Evolutionary conservation across 2,797 vertebrate species (phyloP).

Genomic region (Neosalanx taihuensis): DNA sequence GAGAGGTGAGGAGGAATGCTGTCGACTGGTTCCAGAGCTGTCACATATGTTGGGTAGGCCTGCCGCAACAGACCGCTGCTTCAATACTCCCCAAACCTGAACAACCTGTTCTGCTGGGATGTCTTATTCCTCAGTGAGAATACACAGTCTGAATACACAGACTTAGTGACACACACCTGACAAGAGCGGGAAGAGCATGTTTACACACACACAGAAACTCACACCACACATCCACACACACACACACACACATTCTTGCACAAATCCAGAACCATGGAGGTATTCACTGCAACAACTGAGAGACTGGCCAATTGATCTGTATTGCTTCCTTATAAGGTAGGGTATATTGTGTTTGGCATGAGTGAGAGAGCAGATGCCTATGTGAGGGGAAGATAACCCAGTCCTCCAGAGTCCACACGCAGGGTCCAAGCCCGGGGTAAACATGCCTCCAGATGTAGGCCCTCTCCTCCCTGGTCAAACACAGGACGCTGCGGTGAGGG

Average conservation of each 20-base stretch:
- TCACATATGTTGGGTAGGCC: conserved; percentile 28
- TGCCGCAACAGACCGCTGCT: conserved; percentile 26
- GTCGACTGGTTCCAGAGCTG: conserved; percentile 35
- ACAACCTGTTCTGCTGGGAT: conserved; percentile 47
- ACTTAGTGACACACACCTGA: background rate
- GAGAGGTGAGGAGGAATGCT: conserved; percentile 45
- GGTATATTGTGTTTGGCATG: conserved; percentile 61
- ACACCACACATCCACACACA: background rate
- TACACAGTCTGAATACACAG: background rate
- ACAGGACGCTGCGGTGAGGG: too few species aligned
- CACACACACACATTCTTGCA: background rate
- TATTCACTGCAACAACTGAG: conserved; percentile 38
- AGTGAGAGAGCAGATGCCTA: conserved; percentile 48
- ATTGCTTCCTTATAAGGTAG: conserved; percentile 74
- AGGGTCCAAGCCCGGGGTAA: background rate
- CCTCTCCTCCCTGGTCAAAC: too few species aligned
- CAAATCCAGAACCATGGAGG: conserved; percentile 20
- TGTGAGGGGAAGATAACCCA: conserved; percentile 5
- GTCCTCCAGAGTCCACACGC: background rate
- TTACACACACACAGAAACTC: background rate
- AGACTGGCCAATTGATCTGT: conserved; percentile 61
- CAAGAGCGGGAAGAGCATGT: too few species aligned
- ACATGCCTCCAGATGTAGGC: too few species aligned
- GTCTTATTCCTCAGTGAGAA: background rate
- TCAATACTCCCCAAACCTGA: conserved; percentile 43